Base-by-base conservation (phyloP, 2,888 invertebrate species). In the Hypercompe scribonia region DNA sequence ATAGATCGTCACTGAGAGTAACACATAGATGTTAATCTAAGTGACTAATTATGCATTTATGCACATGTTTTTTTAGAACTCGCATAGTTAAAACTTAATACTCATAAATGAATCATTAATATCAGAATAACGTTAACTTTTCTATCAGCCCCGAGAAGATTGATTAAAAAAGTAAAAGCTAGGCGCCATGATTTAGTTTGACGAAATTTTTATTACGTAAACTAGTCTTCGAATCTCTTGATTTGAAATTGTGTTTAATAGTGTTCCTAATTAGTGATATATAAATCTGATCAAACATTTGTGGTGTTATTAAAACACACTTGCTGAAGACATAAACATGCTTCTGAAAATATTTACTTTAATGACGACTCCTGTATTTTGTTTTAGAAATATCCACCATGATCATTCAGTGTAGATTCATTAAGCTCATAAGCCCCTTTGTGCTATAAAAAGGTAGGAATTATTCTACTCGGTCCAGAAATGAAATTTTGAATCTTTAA, bases 101-200 rank as follows among this genome's bases (percentile, higher is more conserved):
- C 66, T 66, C 46, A 46, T 66, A 31, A 66, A 66, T 66, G 42
- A 66, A 42, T 31, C 11, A 66, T 66, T 13, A 31, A 31, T 31
- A 46, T 33, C 66, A 31, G 33, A 66, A 46, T 46, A 66, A 46
- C 46, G 24, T 7, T 13, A 3, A 7, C 15, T 61, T 61, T 31
- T 4, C 24, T 31, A 15, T 24, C n/a, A n/a, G 54, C 11, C 7
- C 54, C 54, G 54, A 54, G 54, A 11, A n/a, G 11, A n/a, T 24
- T 8, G 8, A 1, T 46, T 46, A 24, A 39, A 39, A 11, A 11
- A 39, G 13, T 2, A 2, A 54, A 2, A 54, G n/a, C 24, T 54
- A 54, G 11, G 31, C 31, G 31, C 31, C 61, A 0, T 3, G 4
- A 1, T 21, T 66, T 31, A 66, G 39, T 39, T 28, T 36, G 21